These are phyloP conservation scores for Hyles lineata DNA, from an alignment of 2,888 invertebrate genomes.

Conservation along the genomic window DNA sequence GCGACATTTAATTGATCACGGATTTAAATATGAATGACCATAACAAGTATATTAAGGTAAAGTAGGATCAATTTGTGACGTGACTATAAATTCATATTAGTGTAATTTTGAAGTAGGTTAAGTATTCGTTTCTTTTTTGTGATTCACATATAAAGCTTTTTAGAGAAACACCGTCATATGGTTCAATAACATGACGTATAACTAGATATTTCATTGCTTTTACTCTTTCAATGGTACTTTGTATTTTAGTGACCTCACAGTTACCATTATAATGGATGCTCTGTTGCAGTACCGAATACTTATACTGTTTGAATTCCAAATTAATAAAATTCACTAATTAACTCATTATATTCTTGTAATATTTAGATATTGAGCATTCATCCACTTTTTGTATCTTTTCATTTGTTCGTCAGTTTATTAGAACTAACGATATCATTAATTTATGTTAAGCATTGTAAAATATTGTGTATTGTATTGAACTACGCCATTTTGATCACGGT, in stretches of 20 bases:
- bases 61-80: neutral
- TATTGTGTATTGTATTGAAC: too few species aligned
- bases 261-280: neutral
- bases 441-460: too few species aligned
- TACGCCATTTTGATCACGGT: neutral
- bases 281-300: neutral
- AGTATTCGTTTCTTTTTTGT: slow-evolving; percentile 36
- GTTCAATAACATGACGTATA: slow-evolving; percentile 44
- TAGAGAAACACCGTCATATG: slow-evolving; percentile 72
- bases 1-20: neutral
- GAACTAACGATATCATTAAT: too few species aligned
- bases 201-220: slow-evolving; percentile 14
- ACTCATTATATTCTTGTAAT: neutral
- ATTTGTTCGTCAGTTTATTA: too few species aligned
- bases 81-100: neutral
- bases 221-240: slow-evolving; percentile 44
- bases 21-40: neutral
- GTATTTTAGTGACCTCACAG: slow-evolving; percentile 47
- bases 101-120: slow-evolving; percentile 46
- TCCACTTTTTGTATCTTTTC: too few species aligned
- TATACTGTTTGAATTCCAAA: neutral
- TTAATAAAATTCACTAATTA: neutral
- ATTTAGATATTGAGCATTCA: too few species aligned
- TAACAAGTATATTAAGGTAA: neutral
- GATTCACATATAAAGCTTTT: slow-evolving; percentile 56